Evolutionary conservation across 2,888 invertebrate genomes (phyloP).

Genomic region (Cistogaster globosa): DNA sequence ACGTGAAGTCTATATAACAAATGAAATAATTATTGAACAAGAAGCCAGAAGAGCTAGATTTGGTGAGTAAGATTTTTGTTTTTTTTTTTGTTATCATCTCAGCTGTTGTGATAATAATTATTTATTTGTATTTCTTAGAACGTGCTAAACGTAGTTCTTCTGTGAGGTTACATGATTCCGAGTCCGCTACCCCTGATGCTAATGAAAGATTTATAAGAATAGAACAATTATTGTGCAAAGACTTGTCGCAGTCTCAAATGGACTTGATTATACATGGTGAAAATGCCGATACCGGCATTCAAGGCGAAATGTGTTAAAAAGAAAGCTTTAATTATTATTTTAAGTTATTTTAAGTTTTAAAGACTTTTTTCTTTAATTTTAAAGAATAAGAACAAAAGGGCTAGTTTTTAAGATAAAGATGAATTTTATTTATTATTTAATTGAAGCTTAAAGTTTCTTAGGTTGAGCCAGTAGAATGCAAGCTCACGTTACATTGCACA

Average conservation of each 20-base stretch:
- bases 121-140: slow-evolving; percentile 69
- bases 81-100: neutral
- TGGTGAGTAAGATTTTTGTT: slow-evolving; percentile 75
- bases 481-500: too few species aligned
- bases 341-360: slow-evolving; percentile 55
- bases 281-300: slow-evolving; percentile 77
- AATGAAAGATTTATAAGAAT: slow-evolving; percentile 78
- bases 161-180: slow-evolving; percentile 58
- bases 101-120: neutral
- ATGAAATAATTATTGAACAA: slow-evolving; percentile 93
- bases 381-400: slow-evolving; percentile 4
- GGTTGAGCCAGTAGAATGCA: too few species aligned
- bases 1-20: slow-evolving; percentile 94
- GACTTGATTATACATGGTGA: slow-evolving; percentile 81
- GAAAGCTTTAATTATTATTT: slow-evolving; percentile 43
- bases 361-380: slow-evolving; percentile 36
- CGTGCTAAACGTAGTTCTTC: slow-evolving; percentile 76
- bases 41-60: slow-evolving; percentile 87
- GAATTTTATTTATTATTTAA: too few species aligned
- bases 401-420: too few species aligned
- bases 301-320: slow-evolving; percentile 73
- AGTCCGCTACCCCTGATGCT: slow-evolving; percentile 75
- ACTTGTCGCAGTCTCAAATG: slow-evolving; percentile 81
- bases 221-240: slow-evolving; percentile 78
- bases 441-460: too few species aligned